phyloP scores from a whole-genome alignment of 1,140 invertebrate species.

The Apis cerana region DNA sequence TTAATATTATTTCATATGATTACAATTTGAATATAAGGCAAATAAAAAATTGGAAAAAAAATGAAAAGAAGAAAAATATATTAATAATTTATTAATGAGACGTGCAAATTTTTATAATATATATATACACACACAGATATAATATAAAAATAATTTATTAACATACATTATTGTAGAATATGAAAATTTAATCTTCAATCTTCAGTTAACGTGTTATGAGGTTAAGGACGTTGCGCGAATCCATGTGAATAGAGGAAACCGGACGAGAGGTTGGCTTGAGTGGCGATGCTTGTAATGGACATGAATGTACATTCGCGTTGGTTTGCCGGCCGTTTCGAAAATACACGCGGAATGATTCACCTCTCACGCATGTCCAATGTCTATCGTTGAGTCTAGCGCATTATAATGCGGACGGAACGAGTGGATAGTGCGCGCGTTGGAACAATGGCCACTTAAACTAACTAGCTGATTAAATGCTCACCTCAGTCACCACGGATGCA shows the following conservation, averaged over 20 bases:
- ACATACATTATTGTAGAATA: too few species aligned
- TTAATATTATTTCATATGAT: too few species aligned
- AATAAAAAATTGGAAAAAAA: too few species aligned
- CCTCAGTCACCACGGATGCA: conserved; percentile 36
- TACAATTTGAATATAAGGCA: too few species aligned
- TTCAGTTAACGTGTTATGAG: too few species aligned
- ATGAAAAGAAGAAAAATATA: too few species aligned
- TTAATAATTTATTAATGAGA: too few species aligned
- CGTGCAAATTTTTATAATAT: too few species aligned
- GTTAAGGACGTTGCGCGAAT: neutral
- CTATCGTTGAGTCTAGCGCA: conserved; percentile 54
- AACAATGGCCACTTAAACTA: conserved; percentile 68
- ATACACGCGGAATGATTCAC: conserved; percentile 57
- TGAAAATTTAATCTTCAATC: too few species aligned
- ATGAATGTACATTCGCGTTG: conserved; percentile 16
- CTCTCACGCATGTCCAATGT: conserved; percentile 56
- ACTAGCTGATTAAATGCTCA: conserved; percentile 57
- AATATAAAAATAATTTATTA: too few species aligned
- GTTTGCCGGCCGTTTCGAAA: conserved; percentile 54
- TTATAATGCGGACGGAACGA: conserved; percentile 57
- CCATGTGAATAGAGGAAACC: neutral
- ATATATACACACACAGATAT: too few species aligned
- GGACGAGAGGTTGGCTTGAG: neutral
- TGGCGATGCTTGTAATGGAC: neutral
- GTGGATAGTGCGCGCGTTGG: conserved; percentile 48